A percentile compares a stretch with the other conserved stretches of the same genome.
These are phyloP conservation scores for Dissostichus mawsoni DNA, from an alignment of 2,113 vertebrate genomes.

Conservation along the genomic window DNA sequence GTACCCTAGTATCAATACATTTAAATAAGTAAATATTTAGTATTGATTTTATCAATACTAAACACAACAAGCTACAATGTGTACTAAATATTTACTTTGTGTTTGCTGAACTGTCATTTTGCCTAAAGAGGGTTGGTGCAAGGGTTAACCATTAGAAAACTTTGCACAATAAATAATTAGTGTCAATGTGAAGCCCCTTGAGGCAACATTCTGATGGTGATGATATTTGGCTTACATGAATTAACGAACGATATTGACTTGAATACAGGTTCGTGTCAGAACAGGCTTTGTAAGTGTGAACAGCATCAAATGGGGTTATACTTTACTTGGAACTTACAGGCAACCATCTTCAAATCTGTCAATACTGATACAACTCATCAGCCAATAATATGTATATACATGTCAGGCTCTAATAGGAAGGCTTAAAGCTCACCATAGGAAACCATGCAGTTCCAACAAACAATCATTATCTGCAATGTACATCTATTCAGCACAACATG, in stretches of 20 bases:
- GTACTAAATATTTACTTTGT: not conserved
- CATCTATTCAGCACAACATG: slow-evolving; percentile 40
- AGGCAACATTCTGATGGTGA: not conserved
- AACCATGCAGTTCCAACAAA: slow-evolving; percentile 24
- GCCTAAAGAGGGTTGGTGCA: not conserved
- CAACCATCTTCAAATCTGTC: not conserved
- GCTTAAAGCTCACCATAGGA: not conserved
- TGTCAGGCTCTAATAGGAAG: not conserved
- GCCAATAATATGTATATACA: not conserved
- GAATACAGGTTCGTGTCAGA: not conserved
- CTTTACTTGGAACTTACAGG: not conserved
- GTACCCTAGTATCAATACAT: too few species aligned
- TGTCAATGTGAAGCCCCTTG: not conserved
- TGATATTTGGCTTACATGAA: not conserved
- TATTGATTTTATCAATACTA: too few species aligned
- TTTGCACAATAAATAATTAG: not conserved
- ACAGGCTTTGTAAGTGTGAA: not conserved
- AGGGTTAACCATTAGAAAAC: not conserved
- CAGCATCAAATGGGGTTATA: not conserved
- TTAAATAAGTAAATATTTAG: too few species aligned
- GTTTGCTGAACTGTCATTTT: slow-evolving; percentile 16
- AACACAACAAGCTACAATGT: not conserved
- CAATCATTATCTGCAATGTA: slow-evolving; percentile 31
- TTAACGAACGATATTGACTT: not conserved
- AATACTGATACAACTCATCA: not conserved